Conservation (phyloP, 2,797 vertebrate genomes). For the Pipistrellus pipistrellus region DNA sequence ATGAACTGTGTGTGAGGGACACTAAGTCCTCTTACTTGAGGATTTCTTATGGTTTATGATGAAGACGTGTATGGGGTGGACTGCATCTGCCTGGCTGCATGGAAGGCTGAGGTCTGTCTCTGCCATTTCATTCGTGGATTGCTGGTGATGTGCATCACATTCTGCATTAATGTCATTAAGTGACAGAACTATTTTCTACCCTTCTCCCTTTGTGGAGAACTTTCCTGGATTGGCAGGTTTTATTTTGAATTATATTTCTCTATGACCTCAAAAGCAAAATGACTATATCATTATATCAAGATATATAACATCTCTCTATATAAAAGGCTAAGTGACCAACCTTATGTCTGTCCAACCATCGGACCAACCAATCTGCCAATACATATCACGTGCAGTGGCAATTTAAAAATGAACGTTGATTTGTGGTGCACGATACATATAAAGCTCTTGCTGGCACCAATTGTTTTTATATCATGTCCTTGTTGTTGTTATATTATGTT, state of each 20-base stretch:
- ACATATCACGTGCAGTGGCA: no score
- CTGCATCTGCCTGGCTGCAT: not conserved
- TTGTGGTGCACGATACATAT: no score
- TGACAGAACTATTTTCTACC: not conserved
- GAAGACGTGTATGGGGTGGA: not conserved
- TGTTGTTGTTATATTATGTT: no score
- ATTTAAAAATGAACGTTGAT: no score
- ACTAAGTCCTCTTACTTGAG: not conserved
- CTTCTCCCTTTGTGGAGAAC: not conserved
- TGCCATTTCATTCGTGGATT: not conserved
- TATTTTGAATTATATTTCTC: conserved; percentile 22
- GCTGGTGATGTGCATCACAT: not conserved
- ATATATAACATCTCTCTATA: not conserved
- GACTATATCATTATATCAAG: not conserved
- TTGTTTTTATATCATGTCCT: no score
- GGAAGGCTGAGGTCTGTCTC: not conserved
- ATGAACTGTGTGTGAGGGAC: not conserved
- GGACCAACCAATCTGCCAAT: no score
- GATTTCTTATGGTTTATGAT: not conserved
- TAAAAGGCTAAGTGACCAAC: no score
- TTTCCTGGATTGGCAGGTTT: not conserved
- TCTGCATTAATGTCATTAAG: not conserved
- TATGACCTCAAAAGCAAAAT: not conserved
- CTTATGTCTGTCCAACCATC: no score
- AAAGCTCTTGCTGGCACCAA: no score